These are phyloP conservation scores for Thamnaconus septentrionalis DNA, from an alignment of 2,113 vertebrate genomes.

Conservation along the genomic window DNA sequence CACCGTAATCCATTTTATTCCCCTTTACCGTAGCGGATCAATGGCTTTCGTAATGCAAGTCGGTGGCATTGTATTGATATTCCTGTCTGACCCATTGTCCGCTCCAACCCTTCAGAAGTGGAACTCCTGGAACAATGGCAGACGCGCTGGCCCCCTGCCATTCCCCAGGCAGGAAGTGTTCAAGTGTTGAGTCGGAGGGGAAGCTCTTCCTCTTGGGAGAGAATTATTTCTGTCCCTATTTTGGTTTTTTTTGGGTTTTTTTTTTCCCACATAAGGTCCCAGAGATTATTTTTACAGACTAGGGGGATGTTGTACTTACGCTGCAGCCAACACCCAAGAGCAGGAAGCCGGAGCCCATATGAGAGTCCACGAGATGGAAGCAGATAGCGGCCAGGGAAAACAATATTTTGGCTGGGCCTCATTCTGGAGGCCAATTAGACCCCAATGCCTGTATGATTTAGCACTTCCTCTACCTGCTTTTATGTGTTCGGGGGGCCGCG, in stretches of 20 bases:
- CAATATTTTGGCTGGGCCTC: constrained; percentile 75
- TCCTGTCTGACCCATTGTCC: too few relatives aligned
- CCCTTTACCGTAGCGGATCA: too few relatives aligned
- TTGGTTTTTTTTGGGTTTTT: not conserved
- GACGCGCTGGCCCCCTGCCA: constrained; percentile 30
- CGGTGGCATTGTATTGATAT: too few relatives aligned
- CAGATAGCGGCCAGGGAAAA: constrained; percentile 80
- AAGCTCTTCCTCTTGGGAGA: constrained; percentile 61
- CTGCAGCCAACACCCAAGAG: constrained; percentile 81
- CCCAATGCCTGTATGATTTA: constrained; percentile 72
- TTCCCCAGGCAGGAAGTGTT: constrained; percentile 46
- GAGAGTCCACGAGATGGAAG: constrained; percentile 86
- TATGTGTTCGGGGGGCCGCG: constrained; percentile 63
- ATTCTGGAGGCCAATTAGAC: constrained; percentile 73
- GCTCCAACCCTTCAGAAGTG: too few relatives aligned
- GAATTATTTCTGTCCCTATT: constrained; percentile 69
- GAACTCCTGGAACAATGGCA: constrained; percentile 10
- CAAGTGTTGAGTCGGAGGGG: constrained; percentile 49
- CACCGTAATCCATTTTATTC: too few relatives aligned
- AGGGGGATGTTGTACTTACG: constrained; percentile 76
- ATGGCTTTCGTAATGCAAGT: too few relatives aligned
- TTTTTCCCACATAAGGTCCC: constrained; percentile 76
- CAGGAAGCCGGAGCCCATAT: constrained; percentile 89
- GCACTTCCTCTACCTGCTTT: constrained; percentile 72
- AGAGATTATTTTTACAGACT: constrained; percentile 89